A percentile compares a stretch with the other conserved stretches of the same genome.
Evolutionary conservation across 2,888 invertebrate genomes (phyloP).

Genomic region (Phengaris alcon): DNA sequence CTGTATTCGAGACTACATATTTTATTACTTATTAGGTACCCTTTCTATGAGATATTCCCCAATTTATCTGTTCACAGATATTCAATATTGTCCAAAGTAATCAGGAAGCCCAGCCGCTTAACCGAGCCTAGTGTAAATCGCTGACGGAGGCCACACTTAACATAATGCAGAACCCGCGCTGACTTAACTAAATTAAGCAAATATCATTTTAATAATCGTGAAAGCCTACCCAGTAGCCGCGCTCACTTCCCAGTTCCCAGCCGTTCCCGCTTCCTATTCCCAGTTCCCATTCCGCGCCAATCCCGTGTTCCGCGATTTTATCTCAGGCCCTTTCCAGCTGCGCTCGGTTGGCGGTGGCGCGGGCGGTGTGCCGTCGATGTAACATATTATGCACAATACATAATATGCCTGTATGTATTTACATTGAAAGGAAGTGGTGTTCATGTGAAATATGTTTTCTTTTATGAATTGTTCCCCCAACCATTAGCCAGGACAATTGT

Average conservation of each 20-base stretch:
- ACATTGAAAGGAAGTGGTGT: no score
- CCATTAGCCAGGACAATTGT: no score
- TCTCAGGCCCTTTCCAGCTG: constrained; percentile 16
- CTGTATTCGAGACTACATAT: no score
- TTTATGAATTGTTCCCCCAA: no score
- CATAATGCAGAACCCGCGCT: constrained; percentile 9
- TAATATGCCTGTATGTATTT: no score
- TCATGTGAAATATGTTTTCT: no score
- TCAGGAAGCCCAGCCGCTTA: not conserved
- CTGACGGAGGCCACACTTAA: constrained; percentile 3
- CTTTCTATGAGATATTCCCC: not conserved
- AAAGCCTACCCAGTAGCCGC: not conserved
- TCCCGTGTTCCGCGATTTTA: constrained; percentile 37
- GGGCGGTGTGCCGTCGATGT: not conserved
- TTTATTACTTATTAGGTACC: not conserved
- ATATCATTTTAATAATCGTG: constrained; percentile 24
- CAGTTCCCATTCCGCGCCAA: constrained; percentile 24
- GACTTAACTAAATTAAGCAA: constrained; percentile 23
- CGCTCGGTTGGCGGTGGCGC: not conserved
- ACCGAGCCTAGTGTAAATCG: not conserved
- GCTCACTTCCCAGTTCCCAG: not conserved
- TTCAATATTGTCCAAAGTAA: not conserved
- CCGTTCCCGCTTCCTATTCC: constrained; percentile 23
- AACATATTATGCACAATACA: not conserved
- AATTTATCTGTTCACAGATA: not conserved